Percentiles rank a stretch among this genome's conserved stretches.
Evolutionary conservation across 2,888 invertebrate species (phyloP).

Genomic region (Drosophila sordidula): DNA sequence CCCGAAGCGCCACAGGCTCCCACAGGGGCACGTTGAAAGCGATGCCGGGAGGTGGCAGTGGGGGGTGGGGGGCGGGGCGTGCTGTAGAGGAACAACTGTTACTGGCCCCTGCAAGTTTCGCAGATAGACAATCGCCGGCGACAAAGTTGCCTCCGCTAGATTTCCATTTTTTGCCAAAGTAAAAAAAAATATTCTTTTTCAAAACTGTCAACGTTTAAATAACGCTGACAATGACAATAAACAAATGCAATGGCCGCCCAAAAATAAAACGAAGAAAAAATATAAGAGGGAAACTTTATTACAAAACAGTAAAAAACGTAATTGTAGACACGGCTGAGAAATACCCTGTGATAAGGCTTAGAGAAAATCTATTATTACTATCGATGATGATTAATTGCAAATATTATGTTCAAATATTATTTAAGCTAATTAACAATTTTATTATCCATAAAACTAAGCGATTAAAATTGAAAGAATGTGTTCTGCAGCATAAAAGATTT

Average conservation of each 20-base stretch:
- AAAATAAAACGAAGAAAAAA: slow-evolving; percentile 21
- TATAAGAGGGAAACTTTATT: slow-evolving; percentile 46
- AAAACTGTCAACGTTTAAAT: slow-evolving; percentile 78
- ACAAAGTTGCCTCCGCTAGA: slow-evolving; percentile 52
- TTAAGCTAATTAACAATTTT: too few relatives aligned
- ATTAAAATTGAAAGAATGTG: too few relatives aligned
- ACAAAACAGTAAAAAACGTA: slow-evolving; percentile 2
- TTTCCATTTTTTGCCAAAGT: slow-evolving; percentile 45
- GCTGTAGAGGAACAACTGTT: slow-evolving; percentile 7
- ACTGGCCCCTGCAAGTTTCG: slow-evolving; percentile 12
- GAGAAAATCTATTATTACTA: too few relatives aligned
- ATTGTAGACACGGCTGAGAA: not conserved
- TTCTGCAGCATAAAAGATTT: too few relatives aligned
- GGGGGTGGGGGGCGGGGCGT: not conserved
- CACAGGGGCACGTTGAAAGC: slow-evolving; percentile 18
- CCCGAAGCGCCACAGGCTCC: slow-evolving; percentile 66
- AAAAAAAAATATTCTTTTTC: slow-evolving; percentile 15
- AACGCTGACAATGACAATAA: slow-evolving; percentile 78
- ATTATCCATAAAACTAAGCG: too few relatives aligned
- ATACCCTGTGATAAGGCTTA: slow-evolving; percentile 14
- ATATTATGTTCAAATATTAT: too few relatives aligned
- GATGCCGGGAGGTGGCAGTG: not conserved
- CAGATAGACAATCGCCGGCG: slow-evolving; percentile 42
- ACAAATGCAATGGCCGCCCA: slow-evolving; percentile 65
- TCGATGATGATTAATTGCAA: too few relatives aligned